Base-by-base conservation (phyloP, 1,140 invertebrate species). In the Drosophila pandora region DNA sequence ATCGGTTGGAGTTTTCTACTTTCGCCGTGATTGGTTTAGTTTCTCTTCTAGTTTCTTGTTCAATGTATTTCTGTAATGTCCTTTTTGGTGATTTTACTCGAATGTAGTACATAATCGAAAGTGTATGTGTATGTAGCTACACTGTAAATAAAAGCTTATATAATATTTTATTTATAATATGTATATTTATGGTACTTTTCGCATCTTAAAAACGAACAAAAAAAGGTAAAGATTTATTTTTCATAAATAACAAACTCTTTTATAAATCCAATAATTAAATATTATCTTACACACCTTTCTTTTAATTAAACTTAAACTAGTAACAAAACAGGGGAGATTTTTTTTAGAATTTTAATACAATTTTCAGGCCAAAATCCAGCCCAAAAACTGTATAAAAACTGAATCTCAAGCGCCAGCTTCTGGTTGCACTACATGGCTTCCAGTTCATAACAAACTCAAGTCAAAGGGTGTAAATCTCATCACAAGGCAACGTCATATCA, bases 1-100 rank as follows among this genome's bases (percentile, higher is more conserved):
- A 87, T 87, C 79, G 78, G 21, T 8, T 45, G 76, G 67, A 87
- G 82, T 87, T 84, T 81, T 52, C 48, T 76, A 56, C 61, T 75
- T 67, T 67, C 55, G 23, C 22, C 30, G 53, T 79, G 81, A 85
- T 85, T 85, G 77, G 54, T 80, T 85, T 70, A 80, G 63, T 85
- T 82, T 69, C 25, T 22, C 25, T 22, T 23, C 57, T 48, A 61
- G 63, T 72, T 76, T 57, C 59, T 47, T 37, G 13, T 64, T 64
- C 61, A 53, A 73, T 71, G 23, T 62, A 41, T 59, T 64, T 6
- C 28, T 45, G 53, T 41, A 30, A 56, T 54, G 52, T 53, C 65
- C 54, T 9, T 56, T n/a, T 52, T 25, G 32, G 34, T 2, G 25
- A 28, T 28, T 28, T 5, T 28, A 28, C 25, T 28, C 5, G 25